These are phyloP conservation scores for Amniataba percoides DNA, from an alignment of 2,797 vertebrate species.

Conservation along the genomic window DNA sequence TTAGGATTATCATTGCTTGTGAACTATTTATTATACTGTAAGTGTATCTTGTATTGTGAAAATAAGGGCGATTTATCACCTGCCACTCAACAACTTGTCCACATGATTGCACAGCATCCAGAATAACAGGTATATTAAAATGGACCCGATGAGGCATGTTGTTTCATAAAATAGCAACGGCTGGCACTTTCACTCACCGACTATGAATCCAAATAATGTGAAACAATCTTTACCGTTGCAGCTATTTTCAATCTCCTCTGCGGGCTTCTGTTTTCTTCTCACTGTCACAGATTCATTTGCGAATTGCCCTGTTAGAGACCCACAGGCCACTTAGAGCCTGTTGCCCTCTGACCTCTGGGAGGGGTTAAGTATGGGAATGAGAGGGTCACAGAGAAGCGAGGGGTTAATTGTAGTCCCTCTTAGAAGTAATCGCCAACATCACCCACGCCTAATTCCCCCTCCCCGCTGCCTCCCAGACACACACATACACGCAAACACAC, in stretches of 20 bases:
- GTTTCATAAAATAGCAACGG: not conserved
- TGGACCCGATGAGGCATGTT: not conserved
- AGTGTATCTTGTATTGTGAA: too few relatives aligned
- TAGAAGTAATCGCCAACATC: conserved; percentile 82
- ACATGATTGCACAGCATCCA: not conserved
- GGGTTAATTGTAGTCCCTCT: conserved; percentile 84
- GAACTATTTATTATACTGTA: too few relatives aligned
- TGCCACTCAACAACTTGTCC: too few relatives aligned
- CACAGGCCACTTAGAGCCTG: conserved; percentile 76
- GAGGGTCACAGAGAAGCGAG: conserved; percentile 73
- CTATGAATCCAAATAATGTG: not conserved
- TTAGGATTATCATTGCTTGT: too few relatives aligned
- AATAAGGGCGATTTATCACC: too few relatives aligned
- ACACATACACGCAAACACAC: conserved; percentile 46
- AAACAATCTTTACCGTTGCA: not conserved
- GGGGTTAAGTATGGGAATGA: conserved; percentile 82
- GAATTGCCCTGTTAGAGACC: conserved; percentile 64
- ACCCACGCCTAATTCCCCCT: conserved; percentile 54
- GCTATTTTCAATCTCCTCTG: conserved; percentile 16
- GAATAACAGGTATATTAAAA: not conserved
- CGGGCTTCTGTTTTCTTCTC: conserved; percentile 55
- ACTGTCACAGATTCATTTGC: conserved; percentile 66
- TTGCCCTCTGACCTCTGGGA: conserved; percentile 66
- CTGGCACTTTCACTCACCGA: not conserved
- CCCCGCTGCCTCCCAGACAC: conserved; percentile 29